These are phyloP conservation scores for Cataglyphis rosenhaueri DNA, from an alignment of 2,888 invertebrate genomes.

Conservation along the genomic window DNA sequence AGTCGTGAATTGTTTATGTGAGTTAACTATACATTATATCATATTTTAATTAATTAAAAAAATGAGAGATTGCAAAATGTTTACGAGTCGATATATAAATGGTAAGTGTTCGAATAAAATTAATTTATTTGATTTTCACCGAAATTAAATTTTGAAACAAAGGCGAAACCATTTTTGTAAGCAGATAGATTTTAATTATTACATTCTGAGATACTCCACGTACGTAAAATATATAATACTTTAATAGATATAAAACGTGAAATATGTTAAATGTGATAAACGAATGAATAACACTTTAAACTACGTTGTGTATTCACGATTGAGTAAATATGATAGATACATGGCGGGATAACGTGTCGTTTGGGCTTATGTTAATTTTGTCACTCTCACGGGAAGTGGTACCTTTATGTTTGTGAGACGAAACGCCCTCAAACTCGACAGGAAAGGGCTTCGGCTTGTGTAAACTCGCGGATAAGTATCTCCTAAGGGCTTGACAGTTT, in stretches of 20 bases:
- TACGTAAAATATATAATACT: neutral
- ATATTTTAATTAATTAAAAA: neutral
- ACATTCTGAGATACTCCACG: neutral
- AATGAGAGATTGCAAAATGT: neutral
- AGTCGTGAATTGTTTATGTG: neutral
- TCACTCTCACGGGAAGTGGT: slow-evolving; percentile 47
- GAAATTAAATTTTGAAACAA: neutral
- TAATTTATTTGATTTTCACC: neutral
- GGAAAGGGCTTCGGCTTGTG: slow-evolving; percentile 45
- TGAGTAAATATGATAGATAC: slow-evolving; percentile 4
- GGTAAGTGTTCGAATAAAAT: slow-evolving; percentile 22
- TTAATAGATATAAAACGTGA: neutral
- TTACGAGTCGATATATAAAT: neutral
- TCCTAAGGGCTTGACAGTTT: slow-evolving; percentile 35
- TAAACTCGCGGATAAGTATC: slow-evolving; percentile 55
- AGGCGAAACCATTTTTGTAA: neutral
- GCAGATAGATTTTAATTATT: neutral
- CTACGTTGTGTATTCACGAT: neutral
- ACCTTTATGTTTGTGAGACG: slow-evolving; percentile 65
- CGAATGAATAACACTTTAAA: neutral
- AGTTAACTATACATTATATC: neutral
- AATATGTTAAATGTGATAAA: neutral
- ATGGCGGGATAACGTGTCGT: slow-evolving; percentile 56
- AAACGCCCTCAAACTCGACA: slow-evolving; percentile 42
- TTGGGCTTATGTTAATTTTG: slow-evolving; percentile 66